Base-by-base conservation (phyloP, 2,888 invertebrate species). In the Tryphoninae sp. region DNA sequence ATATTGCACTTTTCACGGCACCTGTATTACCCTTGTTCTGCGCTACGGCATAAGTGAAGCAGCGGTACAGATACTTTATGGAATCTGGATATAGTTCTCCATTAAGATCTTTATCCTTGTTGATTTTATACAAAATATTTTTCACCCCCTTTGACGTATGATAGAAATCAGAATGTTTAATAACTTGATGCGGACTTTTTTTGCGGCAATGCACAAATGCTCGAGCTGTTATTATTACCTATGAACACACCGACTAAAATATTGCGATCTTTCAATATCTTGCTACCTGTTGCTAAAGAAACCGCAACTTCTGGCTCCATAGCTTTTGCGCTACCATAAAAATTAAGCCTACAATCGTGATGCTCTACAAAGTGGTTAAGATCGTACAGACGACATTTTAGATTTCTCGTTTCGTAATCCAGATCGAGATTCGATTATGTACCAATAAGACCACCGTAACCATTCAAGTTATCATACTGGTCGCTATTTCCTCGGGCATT, bases 311-410 rank as follows among this genome's bases (percentile, higher is more conserved):
- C 77, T 11, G 84, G 59, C 69, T 87, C 84, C 85, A 87, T 86
- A 9, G 86, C 83, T 73, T 87, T 86, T 1, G 86, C 84, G 74
- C 83, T 86, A 19, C 83, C 85, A 33, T 51, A 13, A 69, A 85
- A 85, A 69, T 84, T 85, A 23, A 64, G 13, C 11, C 86, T 74
- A 26, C 84, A 87, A 73, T 86, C 85, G 61, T 87, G 86, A 59
- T 84, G 76, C 2, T 73, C 23, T 78, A 72, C 73, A 11, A 55
- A 40, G 33, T 78, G 80, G 19, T 83, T 78, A 16, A 49, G 19
- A 77, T 82, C 80, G 61, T 86, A 86, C 67, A 65, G 16, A 40
- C 72, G 23, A 73, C 84, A 86, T 61, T 79, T 81, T 42, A 81
- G 73, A 64, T 77, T 83, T 49, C 76, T 45, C 22, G 84, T 81